phyloP scores from a whole-genome alignment of 2,888 invertebrate species.

The Diarsia rubi region DNA sequence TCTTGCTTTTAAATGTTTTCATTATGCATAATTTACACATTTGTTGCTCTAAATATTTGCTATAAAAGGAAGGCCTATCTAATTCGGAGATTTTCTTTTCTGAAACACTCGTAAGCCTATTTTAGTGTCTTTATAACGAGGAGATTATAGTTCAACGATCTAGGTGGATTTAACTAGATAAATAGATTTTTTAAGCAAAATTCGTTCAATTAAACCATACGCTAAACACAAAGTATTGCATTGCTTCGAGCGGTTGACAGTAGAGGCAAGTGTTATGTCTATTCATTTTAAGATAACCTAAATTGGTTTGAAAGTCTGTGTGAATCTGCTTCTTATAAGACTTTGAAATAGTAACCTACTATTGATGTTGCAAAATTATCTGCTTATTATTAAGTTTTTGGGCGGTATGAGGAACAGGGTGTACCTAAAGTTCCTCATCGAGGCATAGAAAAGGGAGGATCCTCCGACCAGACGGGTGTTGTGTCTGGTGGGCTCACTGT shows the following conservation, averaged over 20 bases:
- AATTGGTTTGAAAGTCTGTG: not conserved
- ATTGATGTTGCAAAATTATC: too few relatives aligned
- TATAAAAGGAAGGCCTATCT: not conserved
- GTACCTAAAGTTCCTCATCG: too few relatives aligned
- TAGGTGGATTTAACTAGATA: not conserved
- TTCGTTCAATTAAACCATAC: not conserved
- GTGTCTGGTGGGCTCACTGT: too few relatives aligned
- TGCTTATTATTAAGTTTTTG: too few relatives aligned
- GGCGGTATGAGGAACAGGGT: too few relatives aligned
- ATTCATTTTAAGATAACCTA: not conserved
- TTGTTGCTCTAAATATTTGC: not conserved
- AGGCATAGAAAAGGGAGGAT: too few relatives aligned
- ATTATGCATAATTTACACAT: not conserved
- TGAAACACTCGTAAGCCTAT: not conserved
- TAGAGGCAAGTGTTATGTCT: not conserved
- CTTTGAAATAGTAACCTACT: too few relatives aligned
- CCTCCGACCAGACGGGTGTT: too few relatives aligned
- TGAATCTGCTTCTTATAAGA: not conserved
- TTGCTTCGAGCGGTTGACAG: not conserved
- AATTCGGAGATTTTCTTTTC: not conserved
- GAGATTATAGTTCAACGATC: slow-evolving; percentile 11
- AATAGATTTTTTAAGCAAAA: too few relatives aligned
- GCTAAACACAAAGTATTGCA: not conserved
- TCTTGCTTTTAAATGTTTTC: not conserved
- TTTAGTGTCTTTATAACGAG: not conserved